phyloP scores from a whole-genome alignment of 2,797 vertebrate genomes.

The Morus bassanus region DNA sequence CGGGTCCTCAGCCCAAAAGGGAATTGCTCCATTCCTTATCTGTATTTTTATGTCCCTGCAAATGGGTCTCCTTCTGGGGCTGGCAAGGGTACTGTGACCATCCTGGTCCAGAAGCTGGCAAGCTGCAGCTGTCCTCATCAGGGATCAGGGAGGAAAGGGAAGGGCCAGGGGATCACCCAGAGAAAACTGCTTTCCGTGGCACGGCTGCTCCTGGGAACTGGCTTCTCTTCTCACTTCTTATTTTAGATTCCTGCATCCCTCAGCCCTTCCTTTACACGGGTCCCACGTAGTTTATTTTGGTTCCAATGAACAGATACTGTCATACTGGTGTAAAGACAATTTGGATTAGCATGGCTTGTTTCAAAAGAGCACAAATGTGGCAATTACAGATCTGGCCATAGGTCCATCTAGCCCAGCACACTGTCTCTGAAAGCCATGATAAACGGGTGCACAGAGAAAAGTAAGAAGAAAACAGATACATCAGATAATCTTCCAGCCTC shows the following conservation, averaged over 20 bases:
- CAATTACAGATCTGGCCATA: neutral
- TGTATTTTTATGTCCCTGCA: neutral
- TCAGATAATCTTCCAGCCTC: neutral
- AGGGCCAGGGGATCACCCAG: neutral
- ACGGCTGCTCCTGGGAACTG: neutral
- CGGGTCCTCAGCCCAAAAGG: neutral
- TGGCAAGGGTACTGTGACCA: neutral
- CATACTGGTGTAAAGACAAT: neutral
- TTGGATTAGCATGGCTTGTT: neutral
- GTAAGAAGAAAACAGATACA: neutral
- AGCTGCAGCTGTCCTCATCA: neutral
- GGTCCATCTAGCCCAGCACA: neutral
- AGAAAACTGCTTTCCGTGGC: neutral
- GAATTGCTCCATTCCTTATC: neutral
- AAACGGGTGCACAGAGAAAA: neutral
- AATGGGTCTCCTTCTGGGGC: neutral
- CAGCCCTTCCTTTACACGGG: neutral
- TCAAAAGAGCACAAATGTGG: neutral
- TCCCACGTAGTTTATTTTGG: conserved; percentile 45
- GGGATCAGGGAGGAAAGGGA: neutral
- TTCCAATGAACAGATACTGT: conserved; percentile 14
- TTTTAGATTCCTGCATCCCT: conserved; percentile 10
- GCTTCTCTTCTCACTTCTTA: conserved; percentile 3
- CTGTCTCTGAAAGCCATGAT: neutral
- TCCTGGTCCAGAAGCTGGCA: neutral